These are phyloP conservation scores for Myiopsitta monachus DNA, from an alignment of 2,113 vertebrate genomes.

Conservation along the genomic window DNA sequence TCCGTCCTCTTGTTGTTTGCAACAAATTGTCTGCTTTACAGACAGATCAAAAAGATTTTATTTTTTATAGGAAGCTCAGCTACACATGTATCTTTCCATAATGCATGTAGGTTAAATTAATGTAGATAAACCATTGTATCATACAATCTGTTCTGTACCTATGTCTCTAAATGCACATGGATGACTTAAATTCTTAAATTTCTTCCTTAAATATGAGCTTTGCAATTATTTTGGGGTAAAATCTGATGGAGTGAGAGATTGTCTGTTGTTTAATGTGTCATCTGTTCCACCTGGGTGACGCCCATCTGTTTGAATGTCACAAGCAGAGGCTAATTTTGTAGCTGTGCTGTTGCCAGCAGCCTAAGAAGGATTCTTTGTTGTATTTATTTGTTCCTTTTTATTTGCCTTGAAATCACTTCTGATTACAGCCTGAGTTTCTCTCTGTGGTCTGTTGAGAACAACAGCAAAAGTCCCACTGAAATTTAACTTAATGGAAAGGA, in stretches of 20 bases:
- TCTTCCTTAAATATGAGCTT: slow-evolving; percentile 7
- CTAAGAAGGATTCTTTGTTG: slow-evolving; percentile 23
- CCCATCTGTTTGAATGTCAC: slow-evolving; percentile 3
- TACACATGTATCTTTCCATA: neutral
- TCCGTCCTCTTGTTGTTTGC: neutral
- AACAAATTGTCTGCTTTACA: neutral
- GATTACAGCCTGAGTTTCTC: neutral
- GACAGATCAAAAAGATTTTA: neutral
- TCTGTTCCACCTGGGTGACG: slow-evolving; percentile 51
- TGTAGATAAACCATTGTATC: neutral
- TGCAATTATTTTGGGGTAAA: neutral
- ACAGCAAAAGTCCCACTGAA: neutral
- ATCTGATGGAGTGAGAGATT: neutral
- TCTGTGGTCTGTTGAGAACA: neutral
- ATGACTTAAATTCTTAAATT: neutral
- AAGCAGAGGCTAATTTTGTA: slow-evolving; percentile 30
- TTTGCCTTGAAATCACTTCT: neutral
- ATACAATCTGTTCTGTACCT: neutral
- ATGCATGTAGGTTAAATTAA: neutral
- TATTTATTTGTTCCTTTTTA: neutral
- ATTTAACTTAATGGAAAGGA: neutral
- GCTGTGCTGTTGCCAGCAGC: neutral
- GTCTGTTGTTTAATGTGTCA: slow-evolving; percentile 45
- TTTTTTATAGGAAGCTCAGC: neutral
- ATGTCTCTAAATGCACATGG: neutral